Evolutionary conservation across 2,888 invertebrate species (phyloP).

Genomic region (Oligia fasciuncula): DNA sequence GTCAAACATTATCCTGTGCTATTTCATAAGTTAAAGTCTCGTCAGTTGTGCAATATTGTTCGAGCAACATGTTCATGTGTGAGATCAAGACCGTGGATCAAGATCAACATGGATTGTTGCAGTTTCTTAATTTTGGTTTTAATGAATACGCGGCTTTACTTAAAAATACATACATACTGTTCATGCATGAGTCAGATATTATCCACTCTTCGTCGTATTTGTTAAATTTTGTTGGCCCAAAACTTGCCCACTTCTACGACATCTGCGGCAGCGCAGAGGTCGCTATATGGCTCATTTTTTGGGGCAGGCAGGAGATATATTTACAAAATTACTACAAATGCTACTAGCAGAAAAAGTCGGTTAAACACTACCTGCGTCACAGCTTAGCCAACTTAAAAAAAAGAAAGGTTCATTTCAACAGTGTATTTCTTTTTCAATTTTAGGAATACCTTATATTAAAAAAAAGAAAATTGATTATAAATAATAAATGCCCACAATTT

Average conservation of each 20-base stretch:
- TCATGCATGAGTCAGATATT: neutral
- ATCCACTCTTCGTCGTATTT: neutral
- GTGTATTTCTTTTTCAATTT: neutral
- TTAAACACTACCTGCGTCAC: neutral
- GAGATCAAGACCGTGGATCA: neutral
- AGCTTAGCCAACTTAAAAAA: neutral
- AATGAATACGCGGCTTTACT: neutral
- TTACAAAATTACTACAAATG: neutral
- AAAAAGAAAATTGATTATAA: too few relatives aligned
- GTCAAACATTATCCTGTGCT: neutral
- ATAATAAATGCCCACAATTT: neutral
- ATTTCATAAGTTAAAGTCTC: neutral
- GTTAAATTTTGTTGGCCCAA: too few relatives aligned
- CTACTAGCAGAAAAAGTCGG: neutral
- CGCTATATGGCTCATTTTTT: too few relatives aligned
- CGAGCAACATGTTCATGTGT: neutral
- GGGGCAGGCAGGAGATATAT: neutral
- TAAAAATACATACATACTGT: neutral
- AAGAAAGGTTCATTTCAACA: neutral
- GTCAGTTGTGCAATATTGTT: neutral
- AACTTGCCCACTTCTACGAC: too few relatives aligned
- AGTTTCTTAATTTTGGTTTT: neutral
- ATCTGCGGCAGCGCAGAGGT: too few relatives aligned
- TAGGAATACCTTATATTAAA: too few relatives aligned
- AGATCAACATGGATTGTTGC: neutral